Conservation (phyloP, 2,797 vertebrate genomes). For the Acanthiza pusilla region DNA sequence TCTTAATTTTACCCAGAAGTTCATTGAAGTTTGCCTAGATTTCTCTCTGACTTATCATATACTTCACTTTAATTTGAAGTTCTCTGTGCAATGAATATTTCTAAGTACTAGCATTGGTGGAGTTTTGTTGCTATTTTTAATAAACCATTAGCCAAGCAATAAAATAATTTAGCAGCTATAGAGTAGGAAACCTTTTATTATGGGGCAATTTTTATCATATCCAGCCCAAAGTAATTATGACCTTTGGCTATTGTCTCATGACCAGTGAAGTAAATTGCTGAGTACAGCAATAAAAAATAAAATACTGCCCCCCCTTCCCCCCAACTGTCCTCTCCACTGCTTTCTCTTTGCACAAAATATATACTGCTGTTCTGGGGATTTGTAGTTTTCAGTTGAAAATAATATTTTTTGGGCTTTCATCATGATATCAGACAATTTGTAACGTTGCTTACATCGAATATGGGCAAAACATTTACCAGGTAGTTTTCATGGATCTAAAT, state of each 20-base stretch:
- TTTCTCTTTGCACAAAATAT: not conserved
- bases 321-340: not conserved
- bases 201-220: not conserved
- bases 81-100: not conserved
- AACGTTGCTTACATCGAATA: not conserved
- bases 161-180: not conserved
- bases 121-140: not conserved
- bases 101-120: not conserved
- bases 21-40: not conserved
- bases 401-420: not conserved
- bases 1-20: not conserved
- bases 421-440: not conserved
- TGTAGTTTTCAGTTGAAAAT: not conserved
- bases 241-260: not conserved
- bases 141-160: not conserved
- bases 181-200: not conserved
- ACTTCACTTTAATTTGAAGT: not conserved
- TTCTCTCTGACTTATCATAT: not conserved
- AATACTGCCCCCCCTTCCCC: rapidly evolving
- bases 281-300: not conserved
- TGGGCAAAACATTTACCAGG: not conserved
- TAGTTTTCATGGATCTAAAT: not conserved
- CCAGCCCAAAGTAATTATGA: not conserved
- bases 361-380: not conserved
- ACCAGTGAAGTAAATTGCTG: not conserved